Base-by-base conservation (phyloP, 1,140 invertebrate species). In the Zaprionus tsacasi region DNA sequence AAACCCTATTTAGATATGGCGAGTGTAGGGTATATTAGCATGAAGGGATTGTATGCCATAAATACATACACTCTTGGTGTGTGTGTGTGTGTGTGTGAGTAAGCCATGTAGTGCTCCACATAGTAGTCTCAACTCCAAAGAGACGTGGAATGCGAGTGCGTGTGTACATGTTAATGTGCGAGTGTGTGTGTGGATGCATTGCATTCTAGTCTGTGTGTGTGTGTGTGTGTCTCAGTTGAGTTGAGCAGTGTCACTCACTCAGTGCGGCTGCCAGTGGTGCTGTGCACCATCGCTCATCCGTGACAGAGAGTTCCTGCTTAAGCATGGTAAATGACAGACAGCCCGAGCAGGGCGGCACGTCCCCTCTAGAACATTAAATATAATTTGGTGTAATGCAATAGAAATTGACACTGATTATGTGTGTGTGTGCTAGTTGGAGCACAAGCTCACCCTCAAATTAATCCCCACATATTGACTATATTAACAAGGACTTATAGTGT, bases 291-390 rank as follows among this genome's bases (percentile, higher is more conserved):
- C 61, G 52, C 21, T 65, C 61, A 65, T 65, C 48, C 61, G 33
- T 52, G 21, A 65, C 61, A 55, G 61, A 65, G 61, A 50, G 60
- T 63, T 50, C 15, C 48, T 57, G 67, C 25, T 38, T 30, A 55
- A 55, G 50, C 36, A 13, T 54, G 21, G 25, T 40, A 40, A 30
- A 40, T 40, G 61, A 43, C 35, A 65, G 61, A 63, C 48, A 54
- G 27, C 21, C 30, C 1, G 7, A 4, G 35, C 61, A 48, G 52
- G 61, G 21, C 35, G 61, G 21, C 50, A 76, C 61, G 66, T 67
- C 50, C 50, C 66, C 68, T 76, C 40, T 50, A 70, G 65, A 76
- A 73, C 65, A 83, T 78, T 83, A 80, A 78, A 80, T 77, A 80
- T 83, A 83, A 83, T 83, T 83, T 48, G 61, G 57, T 68, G 52